Evolutionary conservation across 2,888 invertebrate species (phyloP), one percentile per base, ranked within the genome.

Genomic region (Coelinius sp.): DNA sequence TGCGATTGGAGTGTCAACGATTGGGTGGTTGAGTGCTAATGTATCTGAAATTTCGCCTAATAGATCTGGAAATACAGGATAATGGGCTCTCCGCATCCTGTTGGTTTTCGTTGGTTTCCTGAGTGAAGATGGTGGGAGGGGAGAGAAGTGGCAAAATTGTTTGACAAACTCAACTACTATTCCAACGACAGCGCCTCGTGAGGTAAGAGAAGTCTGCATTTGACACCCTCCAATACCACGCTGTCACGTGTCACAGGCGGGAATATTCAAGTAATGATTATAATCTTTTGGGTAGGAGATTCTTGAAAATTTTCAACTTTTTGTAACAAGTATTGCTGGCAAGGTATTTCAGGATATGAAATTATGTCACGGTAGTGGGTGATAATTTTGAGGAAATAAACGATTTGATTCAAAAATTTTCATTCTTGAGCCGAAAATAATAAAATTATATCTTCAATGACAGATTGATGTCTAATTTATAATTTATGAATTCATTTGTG

Each of bases 101-200:
- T n/a, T n/a, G n/a, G n/a, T n/a, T n/a, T 44, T 52, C 53, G 56
- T 38, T 38, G 22, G 49, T 25, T 49, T 63, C 49, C 62, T 46
- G 68, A 62, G 31, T 38, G 24, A 63, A 24, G 46, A 49, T 12
- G 22, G 27, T 25, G 49, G 20, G 31, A 27, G 31, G 59, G 31
- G 20, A 20, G 14, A 22, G 56, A 25, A 56, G 66, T 70, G 17
- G 25, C 56, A 59, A 70, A 70, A 70, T 27, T 64, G 66, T 70
- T 70, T 66, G 70, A 70, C 44, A 65, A 65, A 70, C 44, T 70
- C 35, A 22, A 38, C 63, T 12, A 14, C 52, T 31, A 20, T 52
- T 35, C 20, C 38, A 14, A 7, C 24, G 44, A 46, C 22, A 25
- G 24, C 24, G 66, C 49, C 20, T 22, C 14, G 22, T 35, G 31